Percentiles rank a stretch among this genome's conserved stretches.
These are phyloP conservation scores for Stomatorhinus walkeri DNA, from an alignment of 2,797 vertebrate species.

Conservation along the genomic window DNA sequence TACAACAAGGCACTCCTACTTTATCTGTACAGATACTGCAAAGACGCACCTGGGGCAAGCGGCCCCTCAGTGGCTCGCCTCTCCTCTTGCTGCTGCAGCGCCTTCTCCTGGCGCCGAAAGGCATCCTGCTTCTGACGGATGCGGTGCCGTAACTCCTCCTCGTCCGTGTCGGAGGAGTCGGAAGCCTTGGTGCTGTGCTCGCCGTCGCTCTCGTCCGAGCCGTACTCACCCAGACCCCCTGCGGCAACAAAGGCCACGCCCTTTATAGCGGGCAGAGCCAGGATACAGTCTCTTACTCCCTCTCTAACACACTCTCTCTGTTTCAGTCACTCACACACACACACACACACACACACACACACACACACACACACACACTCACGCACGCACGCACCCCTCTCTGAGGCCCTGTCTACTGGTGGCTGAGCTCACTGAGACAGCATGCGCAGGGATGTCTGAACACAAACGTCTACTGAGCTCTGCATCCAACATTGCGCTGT, in stretches of 20 bases:
- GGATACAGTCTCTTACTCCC: conserved; percentile 33
- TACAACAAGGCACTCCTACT: not conserved
- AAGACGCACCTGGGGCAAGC: conserved; percentile 36
- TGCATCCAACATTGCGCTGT: not conserved
- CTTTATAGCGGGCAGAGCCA: conserved; percentile 62
- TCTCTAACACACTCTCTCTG: conserved; percentile 11
- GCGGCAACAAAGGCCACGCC: conserved; percentile 75
- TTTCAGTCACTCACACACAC: not conserved
- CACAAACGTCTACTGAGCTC: not conserved
- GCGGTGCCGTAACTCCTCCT: conserved; percentile 88
- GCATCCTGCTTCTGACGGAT: conserved; percentile 98
- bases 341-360: not conserved
- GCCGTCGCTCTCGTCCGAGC: conserved; percentile 91
- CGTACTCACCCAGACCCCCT: conserved; percentile 98
- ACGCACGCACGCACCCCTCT: conserved; percentile 14
- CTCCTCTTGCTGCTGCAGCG: conserved; percentile 77
- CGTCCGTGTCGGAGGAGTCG: conserved; percentile 95
- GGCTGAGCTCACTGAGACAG: conserved; percentile 21
- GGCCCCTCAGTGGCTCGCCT: conserved; percentile 81
- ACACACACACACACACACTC: not conserved
- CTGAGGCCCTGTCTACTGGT: not conserved
- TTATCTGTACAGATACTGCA: not conserved
- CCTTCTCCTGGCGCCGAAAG: conserved; percentile 92
- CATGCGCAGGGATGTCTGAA: conserved; percentile 15
- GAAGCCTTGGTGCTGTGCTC: conserved; percentile 81